These are phyloP conservation scores for Cavia aperea DNA, from an alignment of 2,113 vertebrate genomes.

Conservation along the genomic window DNA sequence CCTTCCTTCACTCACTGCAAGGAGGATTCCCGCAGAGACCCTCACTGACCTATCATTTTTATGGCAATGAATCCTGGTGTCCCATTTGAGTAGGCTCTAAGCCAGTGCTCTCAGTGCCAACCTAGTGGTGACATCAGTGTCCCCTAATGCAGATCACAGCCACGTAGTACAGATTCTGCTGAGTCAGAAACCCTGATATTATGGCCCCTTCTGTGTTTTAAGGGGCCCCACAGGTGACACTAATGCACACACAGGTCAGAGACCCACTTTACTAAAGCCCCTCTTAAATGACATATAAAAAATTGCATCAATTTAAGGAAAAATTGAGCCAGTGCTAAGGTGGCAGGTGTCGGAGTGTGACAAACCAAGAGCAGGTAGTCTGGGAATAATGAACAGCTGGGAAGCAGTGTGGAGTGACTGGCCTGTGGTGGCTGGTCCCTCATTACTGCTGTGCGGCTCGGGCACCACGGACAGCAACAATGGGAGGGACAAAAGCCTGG, in stretches of 20 bases:
- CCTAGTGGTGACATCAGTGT: not conserved
- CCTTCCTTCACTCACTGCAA: not conserved
- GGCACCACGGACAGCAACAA: rapidly evolving
- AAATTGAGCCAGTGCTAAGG: not conserved
- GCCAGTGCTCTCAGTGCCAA: not conserved
- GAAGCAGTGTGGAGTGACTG: rapidly evolving
- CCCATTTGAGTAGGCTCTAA: not conserved
- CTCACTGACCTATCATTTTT: not conserved
- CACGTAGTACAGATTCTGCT: not conserved
- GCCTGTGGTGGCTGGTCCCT: rapidly evolving
- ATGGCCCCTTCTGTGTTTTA: not conserved
- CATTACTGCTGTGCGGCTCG: rapidly evolving
- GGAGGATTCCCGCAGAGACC: not conserved
- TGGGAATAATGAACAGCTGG: not conserved
- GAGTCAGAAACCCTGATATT: not conserved
- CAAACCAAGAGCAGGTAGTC: not conserved
- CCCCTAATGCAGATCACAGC: not conserved
- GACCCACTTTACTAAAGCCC: not conserved
- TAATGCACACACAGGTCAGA: not conserved
- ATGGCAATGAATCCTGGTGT: not conserved
- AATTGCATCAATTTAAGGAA: not conserved
- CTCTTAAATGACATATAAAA: not conserved
- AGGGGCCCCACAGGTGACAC: not conserved
- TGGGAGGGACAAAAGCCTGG: not conserved
- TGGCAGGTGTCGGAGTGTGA: rapidly evolving